A percentile compares a stretch with the other conserved stretches of the same genome.
Evolutionary conservation across 2,797 vertebrate genomes (phyloP).

Genomic region (Darevskia mixta): DNA sequence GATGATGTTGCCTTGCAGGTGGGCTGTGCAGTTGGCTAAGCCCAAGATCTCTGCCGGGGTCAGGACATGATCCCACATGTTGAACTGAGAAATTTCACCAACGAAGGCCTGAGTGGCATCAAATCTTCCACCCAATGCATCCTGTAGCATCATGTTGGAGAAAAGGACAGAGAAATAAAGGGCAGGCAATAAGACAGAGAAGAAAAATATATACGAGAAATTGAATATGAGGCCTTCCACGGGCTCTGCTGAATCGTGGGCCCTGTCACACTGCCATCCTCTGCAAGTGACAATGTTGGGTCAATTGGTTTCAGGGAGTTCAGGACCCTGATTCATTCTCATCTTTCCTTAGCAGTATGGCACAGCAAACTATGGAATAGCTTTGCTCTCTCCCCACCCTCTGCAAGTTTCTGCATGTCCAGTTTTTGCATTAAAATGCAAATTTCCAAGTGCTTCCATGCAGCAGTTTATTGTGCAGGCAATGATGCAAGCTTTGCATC

Average conservation of each 20-base stretch:
- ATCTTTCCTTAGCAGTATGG: too few species aligned
- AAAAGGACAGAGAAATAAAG: background rate
- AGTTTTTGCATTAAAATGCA: background rate
- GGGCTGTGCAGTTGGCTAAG: slow-evolving; percentile 90
- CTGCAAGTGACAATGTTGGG: background rate
- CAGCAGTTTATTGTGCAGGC: too few species aligned
- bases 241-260: too few species aligned
- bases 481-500: too few species aligned
- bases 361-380: background rate
- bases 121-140: slow-evolving; percentile 92
- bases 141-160: slow-evolving; percentile 75
- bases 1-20: slow-evolving; percentile 88
- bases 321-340: background rate
- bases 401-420: background rate
- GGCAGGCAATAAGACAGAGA: slow-evolving; percentile 27
- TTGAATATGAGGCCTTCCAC: too few species aligned
- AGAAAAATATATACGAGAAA: background rate
- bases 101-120: slow-evolving; percentile 96
- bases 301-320: background rate
- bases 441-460: too few species aligned
- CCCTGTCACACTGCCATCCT: too few species aligned
- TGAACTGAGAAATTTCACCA: slow-evolving; percentile 93
- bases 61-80: slow-evolving; percentile 93
- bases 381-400: too few species aligned
- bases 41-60: slow-evolving; percentile 86